Evolutionary conservation across 2,113 vertebrate species (phyloP).

Genomic region (Chelonoidis abingdonii): DNA sequence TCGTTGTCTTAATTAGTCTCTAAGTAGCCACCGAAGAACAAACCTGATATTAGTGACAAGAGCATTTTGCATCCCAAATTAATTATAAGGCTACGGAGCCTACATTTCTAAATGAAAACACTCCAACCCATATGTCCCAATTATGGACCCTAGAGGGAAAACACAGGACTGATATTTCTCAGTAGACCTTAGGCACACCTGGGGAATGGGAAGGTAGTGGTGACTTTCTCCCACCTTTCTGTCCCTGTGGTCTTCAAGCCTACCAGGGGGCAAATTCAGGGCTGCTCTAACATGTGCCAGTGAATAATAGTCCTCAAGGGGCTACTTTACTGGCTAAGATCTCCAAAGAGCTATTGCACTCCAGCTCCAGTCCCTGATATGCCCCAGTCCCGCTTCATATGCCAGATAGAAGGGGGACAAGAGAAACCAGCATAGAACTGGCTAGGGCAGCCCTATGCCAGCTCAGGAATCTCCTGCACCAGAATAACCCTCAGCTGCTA

Average conservation of each 20-base stretch:
- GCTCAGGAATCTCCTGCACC: not conserved
- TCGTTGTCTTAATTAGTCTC: not conserved
- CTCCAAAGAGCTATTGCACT: not conserved
- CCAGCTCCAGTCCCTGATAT: not conserved
- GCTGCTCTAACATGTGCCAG: accelerated
- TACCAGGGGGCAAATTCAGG: not conserved
- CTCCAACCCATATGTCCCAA: not conserved
- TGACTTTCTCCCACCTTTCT: accelerated
- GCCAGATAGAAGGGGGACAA: not conserved
- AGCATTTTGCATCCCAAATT: not conserved
- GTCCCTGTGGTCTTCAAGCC: not conserved
- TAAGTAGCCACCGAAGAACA: not conserved
- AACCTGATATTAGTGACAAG: not conserved
- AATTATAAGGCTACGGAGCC: too few species aligned
- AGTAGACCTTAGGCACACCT: not conserved
- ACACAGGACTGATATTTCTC: not conserved
- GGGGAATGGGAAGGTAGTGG: not conserved
- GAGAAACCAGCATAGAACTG: not conserved
- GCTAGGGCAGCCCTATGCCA: not conserved
- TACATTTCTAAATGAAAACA: not conserved
- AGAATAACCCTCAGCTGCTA: not conserved
- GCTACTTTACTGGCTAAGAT: accelerated
- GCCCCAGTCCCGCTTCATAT: not conserved
- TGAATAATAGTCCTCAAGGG: accelerated
- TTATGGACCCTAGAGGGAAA: not conserved